Evolutionary conservation across 2,888 invertebrate genomes (phyloP).

Genomic region (Drosophila koepferae): DNA sequence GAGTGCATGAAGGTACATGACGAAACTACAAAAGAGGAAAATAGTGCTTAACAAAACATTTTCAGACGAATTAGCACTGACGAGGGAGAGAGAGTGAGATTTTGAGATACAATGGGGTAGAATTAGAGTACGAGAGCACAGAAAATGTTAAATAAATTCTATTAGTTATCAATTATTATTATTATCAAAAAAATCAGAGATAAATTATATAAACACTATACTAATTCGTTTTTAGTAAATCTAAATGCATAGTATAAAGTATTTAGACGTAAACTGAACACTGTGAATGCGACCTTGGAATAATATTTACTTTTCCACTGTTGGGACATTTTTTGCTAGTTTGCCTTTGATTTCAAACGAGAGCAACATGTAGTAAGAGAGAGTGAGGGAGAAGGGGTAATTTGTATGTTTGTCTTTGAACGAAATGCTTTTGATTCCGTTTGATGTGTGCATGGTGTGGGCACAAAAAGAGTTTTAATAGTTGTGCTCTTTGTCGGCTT

Average conservation of each 20-base stretch:
- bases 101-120: not conserved
- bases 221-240: not conserved
- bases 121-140: not conserved
- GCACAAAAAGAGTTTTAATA: constrained; percentile 8
- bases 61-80: not conserved
- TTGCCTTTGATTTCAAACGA: not conserved
- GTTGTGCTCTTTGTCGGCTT: constrained; percentile 1
- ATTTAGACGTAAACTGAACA: not conserved
- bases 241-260: not conserved
- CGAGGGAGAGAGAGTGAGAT: not conserved
- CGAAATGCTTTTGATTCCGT: constrained; percentile 11
- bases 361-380: not conserved
- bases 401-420: not conserved
- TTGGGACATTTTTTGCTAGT: constrained; percentile 1
- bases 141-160: not conserved
- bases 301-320: not conserved
- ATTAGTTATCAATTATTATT: not conserved
- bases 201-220: not conserved
- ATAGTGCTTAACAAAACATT: not conserved
- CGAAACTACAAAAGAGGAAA: not conserved
- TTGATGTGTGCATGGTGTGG: constrained; percentile 5
- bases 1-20: not conserved
- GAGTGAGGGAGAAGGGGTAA: not conserved
- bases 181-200: not conserved
- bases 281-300: not conserved